Conservation (phyloP, 2,797 vertebrate genomes). For the Hirundo rustica region DNA sequence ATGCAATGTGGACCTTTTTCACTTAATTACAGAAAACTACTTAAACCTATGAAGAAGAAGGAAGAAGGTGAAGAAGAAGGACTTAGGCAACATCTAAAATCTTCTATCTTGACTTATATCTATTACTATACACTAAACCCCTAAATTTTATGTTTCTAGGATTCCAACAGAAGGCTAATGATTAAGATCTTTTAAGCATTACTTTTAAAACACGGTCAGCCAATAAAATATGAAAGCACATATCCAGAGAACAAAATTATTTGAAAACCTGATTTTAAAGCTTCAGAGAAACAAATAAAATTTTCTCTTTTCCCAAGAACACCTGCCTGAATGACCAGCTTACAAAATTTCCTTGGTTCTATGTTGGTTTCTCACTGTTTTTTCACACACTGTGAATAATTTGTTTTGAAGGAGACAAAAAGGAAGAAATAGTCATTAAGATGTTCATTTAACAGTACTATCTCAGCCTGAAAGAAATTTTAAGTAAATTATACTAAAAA, state of each 20-base stretch:
- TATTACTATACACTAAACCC: no score
- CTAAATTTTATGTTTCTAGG: no score
- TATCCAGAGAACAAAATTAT: background rate
- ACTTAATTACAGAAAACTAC: no score
- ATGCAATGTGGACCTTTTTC: no score
- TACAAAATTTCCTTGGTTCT: constrained; percentile 12
- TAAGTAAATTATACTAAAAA: background rate
- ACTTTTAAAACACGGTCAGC: background rate
- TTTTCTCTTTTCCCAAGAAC: background rate
- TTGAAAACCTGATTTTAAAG: background rate
- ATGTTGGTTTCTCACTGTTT: background rate
- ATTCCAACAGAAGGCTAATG: background rate
- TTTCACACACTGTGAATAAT: constrained; percentile 10
- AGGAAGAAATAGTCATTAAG: background rate
- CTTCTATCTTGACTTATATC: no score
- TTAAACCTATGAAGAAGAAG: no score
- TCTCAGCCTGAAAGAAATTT: background rate
- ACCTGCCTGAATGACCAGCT: background rate
- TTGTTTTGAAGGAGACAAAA: constrained; percentile 14
- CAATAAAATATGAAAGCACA: background rate
- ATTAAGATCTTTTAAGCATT: background rate
- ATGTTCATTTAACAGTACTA: background rate
- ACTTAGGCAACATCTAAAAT: no score
- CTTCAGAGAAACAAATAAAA: background rate
- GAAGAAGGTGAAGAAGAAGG: no score